Evolutionary conservation across 2,797 vertebrate species (phyloP).

Genomic region (Gambusia yucatana): DNA sequence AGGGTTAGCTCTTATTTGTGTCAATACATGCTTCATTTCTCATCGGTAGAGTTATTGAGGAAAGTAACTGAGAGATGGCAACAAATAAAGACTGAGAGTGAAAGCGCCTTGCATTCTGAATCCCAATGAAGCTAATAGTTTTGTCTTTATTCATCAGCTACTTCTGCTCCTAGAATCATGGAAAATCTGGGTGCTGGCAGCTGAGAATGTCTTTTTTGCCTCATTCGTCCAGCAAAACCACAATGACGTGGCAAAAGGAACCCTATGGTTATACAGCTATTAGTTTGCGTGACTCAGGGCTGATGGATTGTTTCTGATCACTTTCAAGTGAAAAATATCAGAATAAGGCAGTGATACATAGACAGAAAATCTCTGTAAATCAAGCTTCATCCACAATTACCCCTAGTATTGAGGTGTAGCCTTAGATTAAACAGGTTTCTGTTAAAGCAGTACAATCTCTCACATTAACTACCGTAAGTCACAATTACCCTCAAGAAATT

Average conservation of each 20-base stretch:
- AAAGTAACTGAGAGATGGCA: constrained; percentile 25
- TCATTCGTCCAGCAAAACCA: constrained; percentile 11
- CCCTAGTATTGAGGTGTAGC: background rate
- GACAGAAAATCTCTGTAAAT: background rate
- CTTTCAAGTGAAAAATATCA: background rate
- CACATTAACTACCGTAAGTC: background rate
- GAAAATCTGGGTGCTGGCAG: constrained; percentile 7
- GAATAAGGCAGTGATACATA: background rate
- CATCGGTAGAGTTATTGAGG: constrained; percentile 24
- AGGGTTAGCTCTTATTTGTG: constrained; percentile 52
- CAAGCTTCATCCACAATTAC: background rate
- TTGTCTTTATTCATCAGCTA: constrained; percentile 31
- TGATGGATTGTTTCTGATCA: constrained; percentile 4
- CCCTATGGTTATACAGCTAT: background rate
- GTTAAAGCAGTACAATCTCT: background rate
- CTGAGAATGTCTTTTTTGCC: constrained; percentile 11
- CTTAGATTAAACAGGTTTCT: background rate
- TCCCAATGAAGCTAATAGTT: constrained; percentile 8
- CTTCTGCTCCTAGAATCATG: constrained; percentile 15
- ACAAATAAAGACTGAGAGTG: constrained; percentile 10
- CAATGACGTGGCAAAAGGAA: constrained; percentile 10
- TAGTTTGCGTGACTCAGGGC: background rate
- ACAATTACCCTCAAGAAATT: background rate
- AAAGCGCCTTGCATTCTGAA: constrained; percentile 17
- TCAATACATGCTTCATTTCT: constrained; percentile 55